Evolutionary conservation across 2,113 vertebrate genomes (phyloP), one percentile per base, ranked within the genome.

Genomic region (Tympanuchus pallidicinctus): DNA sequence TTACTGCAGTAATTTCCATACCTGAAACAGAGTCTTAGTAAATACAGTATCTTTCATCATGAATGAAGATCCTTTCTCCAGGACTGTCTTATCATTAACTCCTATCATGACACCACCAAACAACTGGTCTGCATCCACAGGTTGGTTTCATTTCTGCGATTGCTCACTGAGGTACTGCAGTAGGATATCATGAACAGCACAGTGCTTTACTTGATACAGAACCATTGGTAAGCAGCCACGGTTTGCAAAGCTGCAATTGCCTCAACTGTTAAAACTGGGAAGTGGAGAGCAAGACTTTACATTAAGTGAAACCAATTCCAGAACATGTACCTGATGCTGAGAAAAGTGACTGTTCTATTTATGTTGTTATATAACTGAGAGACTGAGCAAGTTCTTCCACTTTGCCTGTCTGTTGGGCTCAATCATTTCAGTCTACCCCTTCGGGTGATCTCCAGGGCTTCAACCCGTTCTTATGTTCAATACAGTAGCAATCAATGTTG

Each of bases 301-400:
- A 25, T 89, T 89, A 91, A 93, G 89, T 43, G 71, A 89, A 87
- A 64, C 86, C 87, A 92, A 94, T 96, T 93, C 93, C 89, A 86
- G 82, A 87, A 45, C 92, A 93, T 93, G 91, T 89, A 95, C 92
- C 82, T 86, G 84, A 91, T 47, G 60, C 78, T 96, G 82, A 76
- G 78, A 80, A 93, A 87, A 94, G 94, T 40, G 87, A 94, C 87
- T 87, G 90, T 73, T 95, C 54, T 27, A 94, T 94, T 92, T 96
- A 86, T 87, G 74, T 63, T 30, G 83, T 73, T 93, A 50, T 80
- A 77, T 87, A 96, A 82, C 66, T 54, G 84, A 85, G 92, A 94
- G 77, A 93, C 79, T 73, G 89, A 85, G 59, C 12, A 27, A 89
- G 72, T 67, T 89, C 60, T 76, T 90, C 73, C 74, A 74, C 59